Evolutionary conservation across 2,888 invertebrate species (phyloP), one percentile per base, ranked within the genome.

Genomic region (Perdita meconis): DNA sequence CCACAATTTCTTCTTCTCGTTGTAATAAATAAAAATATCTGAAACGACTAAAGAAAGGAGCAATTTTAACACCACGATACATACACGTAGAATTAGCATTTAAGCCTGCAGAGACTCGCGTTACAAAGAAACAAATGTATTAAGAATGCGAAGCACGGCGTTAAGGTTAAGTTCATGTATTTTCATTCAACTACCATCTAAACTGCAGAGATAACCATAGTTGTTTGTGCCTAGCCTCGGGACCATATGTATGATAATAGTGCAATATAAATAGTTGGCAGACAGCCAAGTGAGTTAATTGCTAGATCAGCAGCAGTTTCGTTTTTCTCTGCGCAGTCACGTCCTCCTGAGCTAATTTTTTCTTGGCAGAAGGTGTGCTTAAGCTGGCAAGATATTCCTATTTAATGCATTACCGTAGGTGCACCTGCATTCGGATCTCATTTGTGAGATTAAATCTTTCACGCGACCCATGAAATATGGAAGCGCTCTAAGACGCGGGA

Each of bases 231-330:
- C 56, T 44, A 66, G 44, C 44, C 50, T 51, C 60, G 60, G 66
- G 34, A 64, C 63, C 68, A 47, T 78, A 83, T 61, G 77, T 83
- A 82, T 61, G 83, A 85, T 85, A 85, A 85, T 75, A 68, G 71
- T 12, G 75, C 77, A 65, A 80, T 84, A 82, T 85, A 85, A 85
- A 85, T 85, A 85, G 80, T 82, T 85, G 85, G 85, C 80, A 22
- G 12, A 2, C 19, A 53, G 74, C 82, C 85, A 85, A 72, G 66
- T 77, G 66, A 82, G 82, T 85, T 85, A 85, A 85, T 85, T 84
- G 86, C 86, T 73, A 76, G 86, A 85, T 85, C 86, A 85, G 75
- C 80, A 65, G 71, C 57, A 75, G 75, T 71, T 83, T 67, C 6
- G 30, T 4, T 78, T 83, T 76, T 56, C 71, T 80, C 70, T 51